Percentiles rank a stretch among this genome's conserved stretches.
Evolutionary conservation across 2,888 invertebrate species (phyloP).

Genomic region (Brachyptera risi): DNA sequence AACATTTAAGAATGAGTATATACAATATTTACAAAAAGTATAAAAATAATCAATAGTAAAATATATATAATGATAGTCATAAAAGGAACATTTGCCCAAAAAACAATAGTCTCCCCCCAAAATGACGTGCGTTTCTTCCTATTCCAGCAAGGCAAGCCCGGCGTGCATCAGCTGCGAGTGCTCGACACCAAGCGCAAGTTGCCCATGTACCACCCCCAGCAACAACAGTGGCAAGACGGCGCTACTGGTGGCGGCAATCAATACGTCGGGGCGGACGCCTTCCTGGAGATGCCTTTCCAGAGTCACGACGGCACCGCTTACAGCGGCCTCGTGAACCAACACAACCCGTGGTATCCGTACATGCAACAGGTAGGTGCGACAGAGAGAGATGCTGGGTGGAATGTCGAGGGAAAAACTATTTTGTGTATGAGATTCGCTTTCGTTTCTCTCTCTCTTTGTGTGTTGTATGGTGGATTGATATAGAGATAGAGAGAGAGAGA

Average conservation of each 20-base stretch:
- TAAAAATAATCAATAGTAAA: no score
- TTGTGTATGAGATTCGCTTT: no score
- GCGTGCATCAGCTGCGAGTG: not conserved
- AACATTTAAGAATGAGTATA: no score
- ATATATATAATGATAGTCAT: no score
- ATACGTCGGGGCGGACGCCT: not conserved
- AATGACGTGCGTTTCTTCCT: not conserved
- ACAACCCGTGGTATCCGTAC: constrained; percentile 1
- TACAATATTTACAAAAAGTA: no score
- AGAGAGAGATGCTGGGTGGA: no score
- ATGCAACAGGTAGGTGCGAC: constrained; percentile 15
- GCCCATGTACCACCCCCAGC: not conserved
- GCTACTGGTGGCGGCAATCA: not conserved
- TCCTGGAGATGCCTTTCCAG: not conserved
- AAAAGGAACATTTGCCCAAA: no score
- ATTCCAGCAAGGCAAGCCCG: not conserved
- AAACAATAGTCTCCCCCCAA: not conserved
- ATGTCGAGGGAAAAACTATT: no score
- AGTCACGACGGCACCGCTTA: not conserved
- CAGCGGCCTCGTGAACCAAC: no score
- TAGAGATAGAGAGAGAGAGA: no score
- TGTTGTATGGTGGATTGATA: no score
- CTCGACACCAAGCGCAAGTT: not conserved
- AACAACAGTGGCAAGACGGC: not conserved
- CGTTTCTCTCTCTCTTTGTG: no score